Conservation (phyloP, 2,888 invertebrate genomes). For the Idaea dimidiata region DNA sequence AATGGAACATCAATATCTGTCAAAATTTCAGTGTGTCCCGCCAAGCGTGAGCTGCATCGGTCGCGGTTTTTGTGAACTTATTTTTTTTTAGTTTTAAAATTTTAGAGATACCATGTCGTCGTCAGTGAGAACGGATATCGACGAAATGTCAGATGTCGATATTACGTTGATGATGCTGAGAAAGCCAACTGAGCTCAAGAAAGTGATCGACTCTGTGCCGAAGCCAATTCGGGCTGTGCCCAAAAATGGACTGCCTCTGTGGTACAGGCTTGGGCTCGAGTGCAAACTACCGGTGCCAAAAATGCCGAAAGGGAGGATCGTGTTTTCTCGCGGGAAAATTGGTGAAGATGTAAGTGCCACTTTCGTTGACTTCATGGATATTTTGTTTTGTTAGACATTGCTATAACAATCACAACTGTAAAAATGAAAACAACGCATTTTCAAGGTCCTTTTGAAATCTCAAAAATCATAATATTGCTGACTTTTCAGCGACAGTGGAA, state of each 20-base stretch:
- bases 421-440: too few relatives aligned
- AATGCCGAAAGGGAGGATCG: slow-evolving; percentile 71
- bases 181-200: slow-evolving; percentile 70
- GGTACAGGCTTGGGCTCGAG: slow-evolving; percentile 76
- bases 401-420: too few relatives aligned
- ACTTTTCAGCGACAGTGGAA: too few relatives aligned
- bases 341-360: slow-evolving; percentile 70
- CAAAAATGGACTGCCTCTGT: slow-evolving; percentile 73
- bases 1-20: slow-evolving; percentile 40
- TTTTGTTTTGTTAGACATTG: too few relatives aligned
- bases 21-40: slow-evolving; percentile 46
- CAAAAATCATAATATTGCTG: too few relatives aligned
- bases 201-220: slow-evolving; percentile 70
- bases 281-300: slow-evolving; percentile 77
- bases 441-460: too few relatives aligned
- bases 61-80: slow-evolving; percentile 35
- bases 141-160: slow-evolving; percentile 52
- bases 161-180: slow-evolving; percentile 65
- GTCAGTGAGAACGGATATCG: slow-evolving; percentile 38
- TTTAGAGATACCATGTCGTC: slow-evolving; percentile 41
- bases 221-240: slow-evolving; percentile 71
- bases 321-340: slow-evolving; percentile 76
- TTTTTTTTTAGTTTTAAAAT: slow-evolving; percentile 36
- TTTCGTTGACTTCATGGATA: slow-evolving; percentile 8
- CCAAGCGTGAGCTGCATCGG: slow-evolving; percentile 27